A percentile compares a stretch with the other conserved stretches of the same genome.
Conservation (phyloP, 2,888 invertebrate genomes). For the Epinotia ramella region DNA sequence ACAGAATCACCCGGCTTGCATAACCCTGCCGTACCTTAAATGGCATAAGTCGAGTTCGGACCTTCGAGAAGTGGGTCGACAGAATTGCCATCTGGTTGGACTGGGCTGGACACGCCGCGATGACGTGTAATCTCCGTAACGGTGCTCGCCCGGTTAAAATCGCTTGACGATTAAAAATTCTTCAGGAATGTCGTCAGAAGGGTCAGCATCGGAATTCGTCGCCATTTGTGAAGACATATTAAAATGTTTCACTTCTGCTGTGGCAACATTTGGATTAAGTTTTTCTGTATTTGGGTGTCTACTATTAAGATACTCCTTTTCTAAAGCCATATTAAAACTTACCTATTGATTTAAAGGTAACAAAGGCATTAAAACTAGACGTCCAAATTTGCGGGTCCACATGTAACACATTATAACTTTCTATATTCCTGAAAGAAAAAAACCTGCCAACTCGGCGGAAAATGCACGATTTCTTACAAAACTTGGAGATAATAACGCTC, state of each 20-base stretch:
- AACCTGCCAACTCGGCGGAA: no score
- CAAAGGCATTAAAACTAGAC: no score
- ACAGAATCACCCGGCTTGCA: conserved; percentile 62
- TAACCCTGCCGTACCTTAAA: conserved; percentile 77
- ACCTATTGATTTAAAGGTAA: no score
- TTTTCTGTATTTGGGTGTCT: not conserved
- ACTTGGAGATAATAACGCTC: no score
- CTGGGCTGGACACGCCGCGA: conserved; percentile 69
- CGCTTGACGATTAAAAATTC: conserved; percentile 43
- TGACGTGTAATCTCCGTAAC: conserved; percentile 68
- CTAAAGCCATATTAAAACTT: no score
- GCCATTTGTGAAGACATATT: conserved; percentile 26
- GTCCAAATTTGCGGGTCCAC: no score
- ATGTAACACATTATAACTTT: no score
- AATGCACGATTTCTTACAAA: no score
- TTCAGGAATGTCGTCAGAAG: conserved; percentile 39
- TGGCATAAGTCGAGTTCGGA: conserved; percentile 69
- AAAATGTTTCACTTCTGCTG: conserved; percentile 13
- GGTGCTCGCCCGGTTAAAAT: conserved; percentile 52
- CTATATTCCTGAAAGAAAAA: no score
- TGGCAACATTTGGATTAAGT: not conserved
- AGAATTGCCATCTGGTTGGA: conserved; percentile 79
- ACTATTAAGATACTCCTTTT: no score
- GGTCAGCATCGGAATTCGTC: conserved; percentile 32
- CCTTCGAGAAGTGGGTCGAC: conserved; percentile 81